phyloP scores from a whole-genome alignment of 2,113 vertebrate genomes.

The Uropsilus gracilis region DNA sequence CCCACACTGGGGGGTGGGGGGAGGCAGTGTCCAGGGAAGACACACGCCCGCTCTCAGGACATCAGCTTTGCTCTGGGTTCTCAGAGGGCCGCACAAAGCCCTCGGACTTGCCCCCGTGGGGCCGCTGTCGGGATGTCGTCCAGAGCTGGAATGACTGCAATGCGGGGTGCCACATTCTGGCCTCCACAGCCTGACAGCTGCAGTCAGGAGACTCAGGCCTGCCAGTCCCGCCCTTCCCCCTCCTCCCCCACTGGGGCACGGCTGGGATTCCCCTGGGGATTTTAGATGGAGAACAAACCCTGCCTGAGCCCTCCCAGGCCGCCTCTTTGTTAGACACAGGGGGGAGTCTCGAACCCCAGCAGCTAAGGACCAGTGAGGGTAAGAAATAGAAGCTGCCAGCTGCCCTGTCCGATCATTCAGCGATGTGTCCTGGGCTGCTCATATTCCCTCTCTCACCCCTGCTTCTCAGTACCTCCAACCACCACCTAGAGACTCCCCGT shows the following conservation, averaged over 20 bases:
- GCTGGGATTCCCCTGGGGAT: constrained; percentile 78
- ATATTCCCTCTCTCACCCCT: neutral
- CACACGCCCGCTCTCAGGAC: constrained; percentile 37
- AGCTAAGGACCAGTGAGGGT: neutral
- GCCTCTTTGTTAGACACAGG: neutral
- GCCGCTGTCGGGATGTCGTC: constrained; percentile 61
- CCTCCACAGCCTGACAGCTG: constrained; percentile 61
- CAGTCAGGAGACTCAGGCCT: neutral
- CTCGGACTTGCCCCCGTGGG: neutral
- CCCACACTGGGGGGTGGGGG: neutral
- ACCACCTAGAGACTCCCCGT: neutral
- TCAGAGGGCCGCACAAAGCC: constrained; percentile 75
- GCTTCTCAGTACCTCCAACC: neutral
- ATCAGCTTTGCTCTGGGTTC: constrained; percentile 43
- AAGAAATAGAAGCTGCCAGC: neutral
- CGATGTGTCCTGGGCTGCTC: neutral
- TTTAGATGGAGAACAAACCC: constrained; percentile 62
- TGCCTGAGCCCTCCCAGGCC: neutral
- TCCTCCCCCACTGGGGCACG: neutral
- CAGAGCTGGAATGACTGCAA: constrained; percentile 85
- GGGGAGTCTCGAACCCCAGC: neutral
- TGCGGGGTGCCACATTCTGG: constrained; percentile 78
- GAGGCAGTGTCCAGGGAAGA: neutral
- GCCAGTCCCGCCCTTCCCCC: neutral
- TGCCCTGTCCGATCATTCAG: neutral